Evolutionary conservation across 2,888 invertebrate genomes (phyloP).

Genomic region (Diachrysia chrysitis): DNA sequence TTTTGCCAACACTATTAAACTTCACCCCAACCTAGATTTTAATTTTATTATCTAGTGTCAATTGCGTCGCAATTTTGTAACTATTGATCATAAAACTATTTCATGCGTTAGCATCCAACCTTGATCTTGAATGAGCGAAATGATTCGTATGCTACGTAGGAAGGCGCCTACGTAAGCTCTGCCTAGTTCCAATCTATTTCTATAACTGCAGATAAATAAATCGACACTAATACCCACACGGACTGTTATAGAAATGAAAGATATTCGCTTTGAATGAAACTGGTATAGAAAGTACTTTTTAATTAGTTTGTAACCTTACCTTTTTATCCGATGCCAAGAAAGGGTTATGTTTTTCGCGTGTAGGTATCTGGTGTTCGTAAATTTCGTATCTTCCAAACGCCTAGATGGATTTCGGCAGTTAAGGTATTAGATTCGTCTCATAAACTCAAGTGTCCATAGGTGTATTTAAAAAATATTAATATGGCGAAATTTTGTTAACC

Average conservation of each 20-base stretch:
- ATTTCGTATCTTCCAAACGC: no score
- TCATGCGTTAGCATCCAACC: slow-evolving; percentile 53
- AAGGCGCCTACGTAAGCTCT: slow-evolving; percentile 53
- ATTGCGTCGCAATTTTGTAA: slow-evolving; percentile 31
- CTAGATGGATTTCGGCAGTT: no score
- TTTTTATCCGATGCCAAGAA: no score
- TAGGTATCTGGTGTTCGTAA: no score
- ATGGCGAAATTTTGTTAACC: no score
- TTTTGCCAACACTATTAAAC: slow-evolving; percentile 2
- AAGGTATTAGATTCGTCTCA: no score
- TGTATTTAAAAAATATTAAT: no score
- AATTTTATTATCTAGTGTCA: slow-evolving; percentile 23
- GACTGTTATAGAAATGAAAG: slow-evolving; percentile 28
- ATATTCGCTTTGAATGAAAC: slow-evolving; percentile 11
- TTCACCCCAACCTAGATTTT: neutral
- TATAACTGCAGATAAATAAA: slow-evolving; percentile 51
- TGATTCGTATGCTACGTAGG: slow-evolving; percentile 48
- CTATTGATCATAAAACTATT: slow-evolving; percentile 50
- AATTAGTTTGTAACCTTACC: neutral
- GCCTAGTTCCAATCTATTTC: slow-evolving; percentile 55
- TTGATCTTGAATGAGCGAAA: slow-evolving; percentile 63
- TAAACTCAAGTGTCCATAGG: no score
- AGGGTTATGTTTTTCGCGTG: no score
- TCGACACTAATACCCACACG: slow-evolving; percentile 26
- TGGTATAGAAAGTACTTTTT: neutral